Conservation (phyloP, 2,797 vertebrate species). For the Channa striata region DNA sequence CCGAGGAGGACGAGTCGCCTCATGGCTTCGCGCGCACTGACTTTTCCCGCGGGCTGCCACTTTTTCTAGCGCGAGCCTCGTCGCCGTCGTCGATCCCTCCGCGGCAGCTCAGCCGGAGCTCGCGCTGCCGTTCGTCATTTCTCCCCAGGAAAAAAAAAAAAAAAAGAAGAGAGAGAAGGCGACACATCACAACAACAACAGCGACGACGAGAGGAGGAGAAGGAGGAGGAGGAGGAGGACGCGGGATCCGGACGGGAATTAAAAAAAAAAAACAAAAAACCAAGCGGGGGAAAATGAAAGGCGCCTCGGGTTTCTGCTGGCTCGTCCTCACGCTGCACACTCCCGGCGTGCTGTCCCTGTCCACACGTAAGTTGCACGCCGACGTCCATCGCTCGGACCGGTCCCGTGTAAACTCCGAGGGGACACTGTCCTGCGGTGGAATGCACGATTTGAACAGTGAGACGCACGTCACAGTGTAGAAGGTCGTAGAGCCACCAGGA, state of each 20-base stretch:
- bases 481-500: neutral
- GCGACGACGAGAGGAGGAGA: too few relatives aligned
- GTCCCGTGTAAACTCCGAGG: slow-evolving; percentile 20
- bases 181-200: slow-evolving; percentile 67
- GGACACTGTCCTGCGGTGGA: slow-evolving; percentile 28
- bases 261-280: too few relatives aligned
- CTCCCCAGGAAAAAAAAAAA: slow-evolving; percentile 50
- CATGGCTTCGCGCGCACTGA: slow-evolving; percentile 26
- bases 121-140: slow-evolving; percentile 72
- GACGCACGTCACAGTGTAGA: neutral
- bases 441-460: neutral
- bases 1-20: slow-evolving; percentile 46
- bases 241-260: slow-evolving; percentile 27
- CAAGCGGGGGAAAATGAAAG: slow-evolving; percentile 73
- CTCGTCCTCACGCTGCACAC: slow-evolving; percentile 75
- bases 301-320: slow-evolving; percentile 66
- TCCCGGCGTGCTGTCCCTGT: slow-evolving; percentile 81
- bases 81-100: too few relatives aligned
- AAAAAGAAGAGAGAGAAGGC: slow-evolving; percentile 45
- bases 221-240: too few relatives aligned
- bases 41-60: slow-evolving; percentile 54
- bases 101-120: slow-evolving; percentile 56
- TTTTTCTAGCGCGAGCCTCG: slow-evolving; percentile 40
- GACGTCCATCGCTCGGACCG: slow-evolving; percentile 65
- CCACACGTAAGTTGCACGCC: slow-evolving; percentile 85